These are phyloP conservation scores for Nomada lathburiana DNA, from an alignment of 2,888 invertebrate species.

Conservation along the genomic window DNA sequence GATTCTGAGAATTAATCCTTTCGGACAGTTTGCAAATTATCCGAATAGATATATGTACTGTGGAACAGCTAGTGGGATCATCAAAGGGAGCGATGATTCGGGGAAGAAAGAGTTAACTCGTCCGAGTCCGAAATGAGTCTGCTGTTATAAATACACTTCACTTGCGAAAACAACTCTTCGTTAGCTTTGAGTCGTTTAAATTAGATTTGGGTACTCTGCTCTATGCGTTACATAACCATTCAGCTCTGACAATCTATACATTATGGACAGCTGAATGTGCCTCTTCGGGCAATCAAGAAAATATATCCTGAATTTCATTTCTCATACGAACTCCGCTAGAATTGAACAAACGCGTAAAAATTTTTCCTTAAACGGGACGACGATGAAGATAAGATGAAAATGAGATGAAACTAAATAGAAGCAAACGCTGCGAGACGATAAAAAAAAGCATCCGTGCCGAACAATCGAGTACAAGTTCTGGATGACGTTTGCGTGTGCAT, in stretches of 20 bases:
- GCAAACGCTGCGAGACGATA: conserved; percentile 48
- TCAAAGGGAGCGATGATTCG: conserved; percentile 49
- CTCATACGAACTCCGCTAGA: too few species aligned
- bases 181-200: conserved; percentile 68
- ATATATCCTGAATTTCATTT: background rate
- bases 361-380: conserved; percentile 51
- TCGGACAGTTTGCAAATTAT: conserved; percentile 6
- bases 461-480: background rate
- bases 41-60: conserved; percentile 1
- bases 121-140: conserved; percentile 36
- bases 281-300: too few species aligned
- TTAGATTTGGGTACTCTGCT: conserved; percentile 58
- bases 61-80: conserved; percentile 14
- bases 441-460: conserved; percentile 52
- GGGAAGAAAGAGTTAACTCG: conserved; percentile 55
- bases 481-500: conserved; percentile 33
- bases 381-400: too few species aligned
- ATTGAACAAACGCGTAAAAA: background rate
- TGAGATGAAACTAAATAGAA: conserved; percentile 33
- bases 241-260: conserved; percentile 46
- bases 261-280: background rate
- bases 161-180: conserved; percentile 68
- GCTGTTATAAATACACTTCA: conserved; percentile 67
- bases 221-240: conserved; percentile 60
- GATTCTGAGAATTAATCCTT: conserved; percentile 28